phyloP scores from a whole-genome alignment of 2,888 invertebrate species.

The Tipula confusa region DNA sequence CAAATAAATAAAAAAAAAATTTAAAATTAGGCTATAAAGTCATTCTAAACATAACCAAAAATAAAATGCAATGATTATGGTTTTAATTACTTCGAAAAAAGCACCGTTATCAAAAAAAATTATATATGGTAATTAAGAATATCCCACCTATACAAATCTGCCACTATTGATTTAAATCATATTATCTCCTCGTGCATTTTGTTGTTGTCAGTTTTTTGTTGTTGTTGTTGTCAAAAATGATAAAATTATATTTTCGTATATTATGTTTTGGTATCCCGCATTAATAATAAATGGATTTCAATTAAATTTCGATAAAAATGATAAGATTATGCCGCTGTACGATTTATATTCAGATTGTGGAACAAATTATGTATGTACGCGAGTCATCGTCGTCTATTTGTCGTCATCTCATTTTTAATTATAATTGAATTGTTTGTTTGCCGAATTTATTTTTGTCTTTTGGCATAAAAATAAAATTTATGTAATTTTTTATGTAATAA shows the following conservation, averaged over 20 bases:
- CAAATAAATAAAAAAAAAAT: not conserved
- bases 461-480: not conserved
- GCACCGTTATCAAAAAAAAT: not conserved
- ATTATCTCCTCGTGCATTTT: not conserved
- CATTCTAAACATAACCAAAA: not conserved
- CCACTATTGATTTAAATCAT: not conserved
- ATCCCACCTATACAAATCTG: not conserved
- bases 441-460: not conserved
- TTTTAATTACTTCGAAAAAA: not conserved
- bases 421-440: conserved; percentile 12
- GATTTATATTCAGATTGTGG: too few relatives aligned
- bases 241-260: not conserved
- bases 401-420: not conserved
- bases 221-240: not conserved
- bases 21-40: not conserved
- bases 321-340: not conserved
- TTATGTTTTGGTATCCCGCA: not conserved
- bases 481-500: not conserved
- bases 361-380: not conserved
- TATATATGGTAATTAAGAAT: not conserved
- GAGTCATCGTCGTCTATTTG: not conserved
- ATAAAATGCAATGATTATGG: not conserved
- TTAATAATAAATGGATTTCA: not conserved
- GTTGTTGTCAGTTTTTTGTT: not conserved
- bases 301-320: not conserved